These are phyloP conservation scores for Macrotus californicus DNA, from an alignment of 2,113 vertebrate genomes.

Conservation along the genomic window DNA sequence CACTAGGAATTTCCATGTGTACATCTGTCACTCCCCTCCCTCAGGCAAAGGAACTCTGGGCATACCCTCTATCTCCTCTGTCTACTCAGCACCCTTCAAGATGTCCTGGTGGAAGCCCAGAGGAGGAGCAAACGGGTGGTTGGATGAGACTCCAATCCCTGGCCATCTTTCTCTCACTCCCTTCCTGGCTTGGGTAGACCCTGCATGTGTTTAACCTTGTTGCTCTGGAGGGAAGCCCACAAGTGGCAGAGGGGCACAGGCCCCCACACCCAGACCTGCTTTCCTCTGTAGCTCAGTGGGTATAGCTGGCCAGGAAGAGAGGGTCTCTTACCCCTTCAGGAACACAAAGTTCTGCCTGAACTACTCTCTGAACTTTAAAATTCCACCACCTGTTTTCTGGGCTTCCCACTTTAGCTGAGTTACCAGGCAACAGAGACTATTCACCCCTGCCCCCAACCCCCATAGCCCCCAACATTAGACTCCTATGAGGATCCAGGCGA, in stretches of 20 bases:
- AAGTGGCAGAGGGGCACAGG: too few relatives aligned
- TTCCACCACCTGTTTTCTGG: not conserved
- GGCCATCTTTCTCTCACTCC: not conserved
- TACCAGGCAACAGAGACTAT: not conserved
- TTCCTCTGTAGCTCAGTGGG: not conserved
- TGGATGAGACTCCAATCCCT: not conserved
- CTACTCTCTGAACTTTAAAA: not conserved
- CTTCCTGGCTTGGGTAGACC: not conserved
- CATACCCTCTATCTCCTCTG: not conserved
- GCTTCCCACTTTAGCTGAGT: not conserved
- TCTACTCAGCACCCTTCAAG: not conserved
- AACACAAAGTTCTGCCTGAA: not conserved
- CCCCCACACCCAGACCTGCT: fast-evolving
- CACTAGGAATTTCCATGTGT: not conserved
- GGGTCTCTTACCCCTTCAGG: not conserved
- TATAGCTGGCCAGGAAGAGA: not conserved
- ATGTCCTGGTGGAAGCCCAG: not conserved
- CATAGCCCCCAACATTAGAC: not conserved
- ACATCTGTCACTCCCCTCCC: not conserved
- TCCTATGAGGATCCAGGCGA: not conserved
- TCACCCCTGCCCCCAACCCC: not conserved
- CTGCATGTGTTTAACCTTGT: not conserved
- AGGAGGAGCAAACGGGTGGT: not conserved
- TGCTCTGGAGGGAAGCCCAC: not conserved
- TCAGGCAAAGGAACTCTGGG: not conserved